These are phyloP conservation scores for Coilia nasus DNA, from an alignment of 2,797 vertebrate species.

Conservation along the genomic window DNA sequence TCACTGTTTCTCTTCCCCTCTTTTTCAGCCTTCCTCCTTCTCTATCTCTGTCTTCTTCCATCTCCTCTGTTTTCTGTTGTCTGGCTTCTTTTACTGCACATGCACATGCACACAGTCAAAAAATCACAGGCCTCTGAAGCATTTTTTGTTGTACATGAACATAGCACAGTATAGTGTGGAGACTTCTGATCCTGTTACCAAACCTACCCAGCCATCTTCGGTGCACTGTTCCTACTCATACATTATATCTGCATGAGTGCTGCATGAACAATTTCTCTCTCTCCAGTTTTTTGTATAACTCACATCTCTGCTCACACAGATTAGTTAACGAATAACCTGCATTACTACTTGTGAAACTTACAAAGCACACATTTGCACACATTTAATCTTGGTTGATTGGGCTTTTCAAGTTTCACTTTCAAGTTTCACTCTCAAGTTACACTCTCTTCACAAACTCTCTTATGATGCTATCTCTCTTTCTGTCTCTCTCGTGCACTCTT, in stretches of 20 bases:
- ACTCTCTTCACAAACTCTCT: not conserved
- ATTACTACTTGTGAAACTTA: no score
- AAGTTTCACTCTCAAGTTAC: not conserved
- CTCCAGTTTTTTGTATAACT: not conserved
- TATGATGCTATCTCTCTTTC: not conserved
- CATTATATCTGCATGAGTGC: conserved; percentile 43
- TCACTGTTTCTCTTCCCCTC: not conserved
- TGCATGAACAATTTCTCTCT: conserved; percentile 5
- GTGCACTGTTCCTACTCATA: not conserved
- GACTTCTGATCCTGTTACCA: conserved; percentile 17
- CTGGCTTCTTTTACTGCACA: not conserved
- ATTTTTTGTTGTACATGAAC: conserved; percentile 26
- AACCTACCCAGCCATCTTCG: not conserved
- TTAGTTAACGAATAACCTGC: not conserved
- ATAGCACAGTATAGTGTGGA: not conserved
- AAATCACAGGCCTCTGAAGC: no score
- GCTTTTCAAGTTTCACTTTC: not conserved
- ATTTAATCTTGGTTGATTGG: not conserved
- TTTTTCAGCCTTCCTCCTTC: not conserved
- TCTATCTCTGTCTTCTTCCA: no score
- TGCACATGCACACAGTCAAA: not conserved
- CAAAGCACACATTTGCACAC: not conserved
- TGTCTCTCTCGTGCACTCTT: not conserved
- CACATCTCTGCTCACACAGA: not conserved
- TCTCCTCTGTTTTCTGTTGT: not conserved